A percentile compares a stretch with the other conserved stretches of the same genome.
These are phyloP conservation scores for Ceyx cyanopectus DNA, from an alignment of 2,113 vertebrate species.

Conservation along the genomic window DNA sequence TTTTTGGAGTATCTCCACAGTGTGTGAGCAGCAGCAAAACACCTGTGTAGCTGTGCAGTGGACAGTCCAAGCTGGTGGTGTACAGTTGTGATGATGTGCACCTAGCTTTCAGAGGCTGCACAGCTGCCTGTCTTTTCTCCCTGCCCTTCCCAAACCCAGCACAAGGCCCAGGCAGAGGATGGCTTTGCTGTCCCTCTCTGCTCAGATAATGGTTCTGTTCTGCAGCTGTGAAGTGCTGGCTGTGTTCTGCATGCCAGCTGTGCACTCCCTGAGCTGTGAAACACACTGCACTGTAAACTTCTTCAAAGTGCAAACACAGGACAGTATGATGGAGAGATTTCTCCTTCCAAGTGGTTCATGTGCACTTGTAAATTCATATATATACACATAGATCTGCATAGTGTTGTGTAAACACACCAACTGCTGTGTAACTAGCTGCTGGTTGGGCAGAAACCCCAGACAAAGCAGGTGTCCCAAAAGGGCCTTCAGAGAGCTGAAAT, in stretches of 20 bases:
- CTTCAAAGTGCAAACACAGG: background rate
- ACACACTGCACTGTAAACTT: background rate
- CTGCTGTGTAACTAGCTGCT: background rate
- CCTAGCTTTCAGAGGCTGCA: background rate
- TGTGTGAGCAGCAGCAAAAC: background rate
- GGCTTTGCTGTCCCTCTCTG: background rate
- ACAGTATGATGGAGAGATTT: background rate
- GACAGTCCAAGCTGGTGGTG: background rate
- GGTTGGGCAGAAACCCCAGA: background rate
- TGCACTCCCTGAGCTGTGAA: background rate
- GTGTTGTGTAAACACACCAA: background rate
- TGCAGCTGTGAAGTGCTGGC: background rate
- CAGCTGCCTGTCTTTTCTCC: background rate
- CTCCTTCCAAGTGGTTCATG: background rate
- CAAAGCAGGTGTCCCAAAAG: background rate
- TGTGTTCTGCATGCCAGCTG: background rate
- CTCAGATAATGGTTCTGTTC: background rate
- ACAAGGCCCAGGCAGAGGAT: background rate
- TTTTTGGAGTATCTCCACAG: background rate
- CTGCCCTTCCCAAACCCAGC: background rate
- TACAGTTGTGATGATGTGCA: background rate
- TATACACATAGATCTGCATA: background rate
- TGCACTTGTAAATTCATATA: slow-evolving; percentile 32
- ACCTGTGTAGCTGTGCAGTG: background rate
- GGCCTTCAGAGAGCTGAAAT: background rate